A percentile compares a stretch with the other conserved stretches of the same genome.
These are phyloP conservation scores for Amblyopsis rosae DNA, from an alignment of 2,113 vertebrate genomes.

Conservation along the genomic window DNA sequence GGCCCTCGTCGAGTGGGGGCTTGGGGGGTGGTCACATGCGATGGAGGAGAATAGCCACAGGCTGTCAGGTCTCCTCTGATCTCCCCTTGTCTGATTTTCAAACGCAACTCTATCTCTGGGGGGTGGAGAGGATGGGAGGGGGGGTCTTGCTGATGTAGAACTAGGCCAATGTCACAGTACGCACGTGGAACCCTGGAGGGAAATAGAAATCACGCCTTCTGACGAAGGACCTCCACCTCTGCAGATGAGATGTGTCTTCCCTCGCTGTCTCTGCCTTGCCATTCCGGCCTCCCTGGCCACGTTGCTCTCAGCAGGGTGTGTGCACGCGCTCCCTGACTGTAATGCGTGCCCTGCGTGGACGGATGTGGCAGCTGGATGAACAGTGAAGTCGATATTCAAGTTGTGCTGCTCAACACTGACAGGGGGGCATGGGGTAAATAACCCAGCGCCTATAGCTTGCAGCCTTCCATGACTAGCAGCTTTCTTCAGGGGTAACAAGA, in stretches of 20 bases:
- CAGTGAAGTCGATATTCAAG: constrained; percentile 52
- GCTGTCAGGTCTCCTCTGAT: constrained; percentile 79
- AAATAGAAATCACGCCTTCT: constrained; percentile 56
- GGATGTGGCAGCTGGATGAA: constrained; percentile 37
- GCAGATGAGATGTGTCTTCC: constrained; percentile 24
- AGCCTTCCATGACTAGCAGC: constrained; percentile 32
- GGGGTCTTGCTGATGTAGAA: constrained; percentile 67
- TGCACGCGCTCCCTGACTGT: constrained; percentile 52
- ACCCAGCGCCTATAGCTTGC: constrained; percentile 8
- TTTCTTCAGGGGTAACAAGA: constrained; percentile 20
- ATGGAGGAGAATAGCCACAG: constrained; percentile 77
- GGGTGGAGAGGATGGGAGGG: constrained; percentile 30
- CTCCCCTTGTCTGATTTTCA: constrained; percentile 76
- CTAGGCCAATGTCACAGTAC: constrained; percentile 79
- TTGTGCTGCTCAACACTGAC: constrained; percentile 50
- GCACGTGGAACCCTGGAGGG: constrained; percentile 67
- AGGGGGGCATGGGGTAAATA: constrained; percentile 25
- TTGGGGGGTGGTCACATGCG: constrained; percentile 73
- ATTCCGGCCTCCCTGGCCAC: constrained; percentile 38
- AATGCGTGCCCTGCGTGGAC: constrained; percentile 40
- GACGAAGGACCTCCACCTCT: constrained; percentile 56
- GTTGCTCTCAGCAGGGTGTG: constrained; percentile 66
- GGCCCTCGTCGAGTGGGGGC: constrained; percentile 62
- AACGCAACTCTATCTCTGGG: constrained; percentile 72
- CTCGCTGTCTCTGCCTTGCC: constrained; percentile 20